Conservation (phyloP, 2,113 vertebrate genomes). For the Sphaerodactylus townsendi region DNA sequence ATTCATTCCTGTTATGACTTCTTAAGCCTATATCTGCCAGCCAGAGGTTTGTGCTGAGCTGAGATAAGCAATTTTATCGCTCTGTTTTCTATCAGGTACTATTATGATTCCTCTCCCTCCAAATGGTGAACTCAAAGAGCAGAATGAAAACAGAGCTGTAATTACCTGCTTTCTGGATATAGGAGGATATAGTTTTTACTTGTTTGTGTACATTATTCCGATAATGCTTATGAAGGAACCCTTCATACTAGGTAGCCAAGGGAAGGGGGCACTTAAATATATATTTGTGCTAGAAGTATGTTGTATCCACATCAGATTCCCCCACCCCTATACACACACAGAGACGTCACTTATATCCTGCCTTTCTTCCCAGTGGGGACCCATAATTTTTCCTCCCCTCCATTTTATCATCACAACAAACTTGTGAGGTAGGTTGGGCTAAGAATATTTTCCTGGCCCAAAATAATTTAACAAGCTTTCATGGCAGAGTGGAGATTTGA, state of each 20-base stretch:
- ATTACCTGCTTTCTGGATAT: neutral
- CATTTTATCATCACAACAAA: no score
- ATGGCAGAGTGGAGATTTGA: no score
- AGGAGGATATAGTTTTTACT: neutral
- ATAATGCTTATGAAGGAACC: no score
- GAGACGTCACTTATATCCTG: no score
- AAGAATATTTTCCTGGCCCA: no score
- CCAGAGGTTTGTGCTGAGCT: conserved; percentile 24
- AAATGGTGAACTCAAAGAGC: neutral
- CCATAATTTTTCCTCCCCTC: no score
- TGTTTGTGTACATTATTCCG: neutral
- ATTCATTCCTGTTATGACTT: conserved; percentile 57
- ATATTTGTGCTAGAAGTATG: neutral
- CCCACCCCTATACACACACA: no score
- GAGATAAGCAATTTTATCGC: conserved; percentile 44
- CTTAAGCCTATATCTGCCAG: conserved; percentile 49
- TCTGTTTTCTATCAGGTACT: conserved; percentile 25
- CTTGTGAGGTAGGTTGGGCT: no score
- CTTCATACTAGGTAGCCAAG: neutral
- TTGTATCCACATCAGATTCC: no score
- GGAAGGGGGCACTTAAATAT: neutral
- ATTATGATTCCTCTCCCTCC: neutral
- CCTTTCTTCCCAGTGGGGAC: no score
- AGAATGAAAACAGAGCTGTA: conserved; percentile 3
- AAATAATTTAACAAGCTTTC: no score